Percentiles rank a stretch among this genome's conserved stretches.
Evolutionary conservation across 2,888 invertebrate species (phyloP).

Genomic region (Euphydryas editha): DNA sequence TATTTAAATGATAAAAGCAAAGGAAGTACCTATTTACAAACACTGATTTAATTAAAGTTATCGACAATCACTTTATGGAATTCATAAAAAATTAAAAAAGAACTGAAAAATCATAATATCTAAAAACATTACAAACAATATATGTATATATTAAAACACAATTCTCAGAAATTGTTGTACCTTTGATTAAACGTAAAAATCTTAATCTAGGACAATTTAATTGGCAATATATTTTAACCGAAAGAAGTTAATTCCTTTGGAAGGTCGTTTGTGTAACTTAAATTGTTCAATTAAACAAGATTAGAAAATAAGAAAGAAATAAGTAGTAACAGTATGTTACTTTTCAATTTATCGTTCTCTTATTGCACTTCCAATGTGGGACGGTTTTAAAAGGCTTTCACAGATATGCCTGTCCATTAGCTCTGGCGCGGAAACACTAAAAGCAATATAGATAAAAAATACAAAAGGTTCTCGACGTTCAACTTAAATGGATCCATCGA

Average conservation of each 20-base stretch:
- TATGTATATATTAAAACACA: too few relatives aligned
- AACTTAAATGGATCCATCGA: slow-evolving; percentile 25
- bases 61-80: too few relatives aligned
- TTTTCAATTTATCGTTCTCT: slow-evolving; percentile 24
- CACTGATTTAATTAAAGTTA: not conserved
- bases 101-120: too few relatives aligned
- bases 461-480: slow-evolving; percentile 25
- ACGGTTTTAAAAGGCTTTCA: slow-evolving; percentile 32
- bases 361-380: slow-evolving; percentile 16
- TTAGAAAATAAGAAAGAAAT: not conserved
- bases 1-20: not conserved
- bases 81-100: too few relatives aligned
- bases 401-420: slow-evolving; percentile 32
- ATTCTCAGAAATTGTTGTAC: too few relatives aligned
- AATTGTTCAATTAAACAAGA: not conserved
- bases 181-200: too few relatives aligned
- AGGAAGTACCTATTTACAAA: not conserved
- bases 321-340: not conserved
- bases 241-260: not conserved
- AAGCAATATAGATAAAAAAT: slow-evolving; percentile 35
- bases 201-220: too few relatives aligned
- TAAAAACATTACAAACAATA: too few relatives aligned
- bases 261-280: not conserved
- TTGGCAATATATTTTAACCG: not conserved
- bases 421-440: slow-evolving; percentile 26